Percentiles rank a stretch among this genome's conserved stretches.
Evolutionary conservation across 2,888 invertebrate genomes (phyloP).

Genomic region (Nematopogon swammerdamellus): DNA sequence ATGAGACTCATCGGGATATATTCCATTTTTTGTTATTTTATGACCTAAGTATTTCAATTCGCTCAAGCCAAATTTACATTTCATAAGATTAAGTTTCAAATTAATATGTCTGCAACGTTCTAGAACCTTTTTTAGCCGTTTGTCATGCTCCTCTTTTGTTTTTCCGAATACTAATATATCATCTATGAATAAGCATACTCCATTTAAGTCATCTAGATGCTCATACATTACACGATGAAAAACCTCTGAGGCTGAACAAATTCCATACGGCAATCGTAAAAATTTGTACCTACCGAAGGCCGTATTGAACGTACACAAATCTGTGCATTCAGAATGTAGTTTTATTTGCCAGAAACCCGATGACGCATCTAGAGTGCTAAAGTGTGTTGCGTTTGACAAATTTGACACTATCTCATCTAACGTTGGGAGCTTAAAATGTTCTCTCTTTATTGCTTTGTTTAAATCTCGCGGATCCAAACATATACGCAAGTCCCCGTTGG

Average conservation of each 20-base stretch:
- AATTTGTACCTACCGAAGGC: constrained; percentile 13
- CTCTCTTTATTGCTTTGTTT: constrained; percentile 9
- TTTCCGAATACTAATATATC: constrained; percentile 9
- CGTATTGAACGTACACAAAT: constrained; percentile 15
- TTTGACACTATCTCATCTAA: constrained; percentile 8
- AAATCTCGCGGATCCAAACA: constrained; percentile 10
- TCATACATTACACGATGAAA: constrained; percentile 13
- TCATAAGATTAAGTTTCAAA: constrained; percentile 7
- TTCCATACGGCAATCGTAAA: constrained; percentile 13
- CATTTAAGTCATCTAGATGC: constrained; percentile 12
- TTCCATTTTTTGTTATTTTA: too few species aligned
- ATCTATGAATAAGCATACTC: constrained; percentile 12
- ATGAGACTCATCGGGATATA: constrained; percentile 8
- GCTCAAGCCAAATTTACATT: constrained; percentile 6
- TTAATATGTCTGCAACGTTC: background rate
- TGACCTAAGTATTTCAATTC: constrained; percentile 8
- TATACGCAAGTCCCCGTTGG: constrained; percentile 6
- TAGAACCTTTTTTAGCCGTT: too few species aligned
- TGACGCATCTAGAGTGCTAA: constrained; percentile 5
- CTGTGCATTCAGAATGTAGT: constrained; percentile 8
- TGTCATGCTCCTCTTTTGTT: constrained; percentile 4
- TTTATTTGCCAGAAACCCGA: constrained; percentile 4
- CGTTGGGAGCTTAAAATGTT: constrained; percentile 9
- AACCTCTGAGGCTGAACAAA: constrained; percentile 13
- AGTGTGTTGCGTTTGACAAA: constrained; percentile 8